phyloP scores from a whole-genome alignment of 1,140 invertebrate species.

The Pentalonia nigronervosa region DNA sequence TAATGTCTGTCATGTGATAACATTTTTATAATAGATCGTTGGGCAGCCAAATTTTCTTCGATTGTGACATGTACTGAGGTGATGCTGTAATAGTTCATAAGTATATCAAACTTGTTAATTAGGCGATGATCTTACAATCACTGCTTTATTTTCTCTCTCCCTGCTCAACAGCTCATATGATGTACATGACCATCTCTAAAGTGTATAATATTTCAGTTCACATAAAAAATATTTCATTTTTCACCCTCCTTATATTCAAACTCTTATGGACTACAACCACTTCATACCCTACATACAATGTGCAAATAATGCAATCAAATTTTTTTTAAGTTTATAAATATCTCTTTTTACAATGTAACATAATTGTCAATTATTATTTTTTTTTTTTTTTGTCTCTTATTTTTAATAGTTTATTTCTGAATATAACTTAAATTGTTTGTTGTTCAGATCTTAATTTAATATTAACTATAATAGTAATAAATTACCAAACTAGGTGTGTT shows the following conservation, averaged over 20 bases:
- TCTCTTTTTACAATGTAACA: too few species aligned
- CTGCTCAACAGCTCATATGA: not conserved
- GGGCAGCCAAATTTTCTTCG: too few species aligned
- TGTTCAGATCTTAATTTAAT: not conserved
- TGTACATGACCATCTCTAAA: not conserved
- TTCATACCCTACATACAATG: not conserved
- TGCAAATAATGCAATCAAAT: not conserved
- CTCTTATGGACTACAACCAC: not conserved
- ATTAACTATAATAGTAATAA: constrained; percentile 44
- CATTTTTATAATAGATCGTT: too few species aligned
- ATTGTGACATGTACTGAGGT: too few species aligned
- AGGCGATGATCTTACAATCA: not conserved
- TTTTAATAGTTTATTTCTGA: too few species aligned
- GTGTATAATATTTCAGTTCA: not conserved
- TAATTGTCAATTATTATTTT: too few species aligned
- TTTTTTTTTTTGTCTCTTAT: too few species aligned
- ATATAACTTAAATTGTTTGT: too few species aligned
- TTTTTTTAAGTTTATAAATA: too few species aligned
- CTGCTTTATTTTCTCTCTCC: too few species aligned
- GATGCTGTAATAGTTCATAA: not conserved
- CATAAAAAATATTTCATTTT: not conserved
- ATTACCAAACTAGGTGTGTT: constrained; percentile 70
- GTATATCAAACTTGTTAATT: not conserved
- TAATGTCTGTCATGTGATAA: too few species aligned
- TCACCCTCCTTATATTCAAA: not conserved